phyloP scores from a whole-genome alignment of 2,888 invertebrate species.

The Emmelina monodactyla region DNA sequence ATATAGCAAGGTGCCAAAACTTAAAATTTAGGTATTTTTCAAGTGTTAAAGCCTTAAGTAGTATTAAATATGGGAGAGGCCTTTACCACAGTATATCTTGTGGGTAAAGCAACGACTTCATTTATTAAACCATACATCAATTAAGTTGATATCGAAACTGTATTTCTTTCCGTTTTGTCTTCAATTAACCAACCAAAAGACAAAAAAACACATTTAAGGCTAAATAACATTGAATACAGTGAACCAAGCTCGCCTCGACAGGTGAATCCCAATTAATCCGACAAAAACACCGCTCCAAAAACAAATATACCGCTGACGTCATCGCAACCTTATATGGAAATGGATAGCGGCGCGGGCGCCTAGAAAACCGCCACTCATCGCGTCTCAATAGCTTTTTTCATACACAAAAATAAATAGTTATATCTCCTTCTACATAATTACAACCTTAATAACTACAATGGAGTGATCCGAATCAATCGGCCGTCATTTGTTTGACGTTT shows the following conservation, averaged over 20 bases:
- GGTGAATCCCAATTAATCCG: not conserved
- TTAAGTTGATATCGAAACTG: not conserved
- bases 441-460: constrained; percentile 58
- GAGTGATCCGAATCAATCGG: constrained; percentile 51
- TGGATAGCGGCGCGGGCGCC: constrained; percentile 13
- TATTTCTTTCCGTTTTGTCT: no score
- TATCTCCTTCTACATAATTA: constrained; percentile 60
- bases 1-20: no score
- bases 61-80: no score
- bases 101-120: not conserved
- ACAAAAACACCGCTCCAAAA: constrained; percentile 21
- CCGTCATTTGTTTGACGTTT: constrained; percentile 60
- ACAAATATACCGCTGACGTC: constrained; percentile 15
- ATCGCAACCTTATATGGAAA: constrained; percentile 1
- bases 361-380: constrained; percentile 15
- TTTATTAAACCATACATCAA: not conserved
- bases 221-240: no score
- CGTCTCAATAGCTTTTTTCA: constrained; percentile 21
- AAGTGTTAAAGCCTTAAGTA: no score
- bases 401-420: constrained; percentile 9
- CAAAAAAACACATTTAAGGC: no score
- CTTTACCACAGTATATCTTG: no score
- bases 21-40: no score
- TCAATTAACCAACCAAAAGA: no score
- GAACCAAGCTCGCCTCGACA: no score